Evolutionary conservation across 2,888 invertebrate species (phyloP).

Genomic region (Luperina nickerlii): DNA sequence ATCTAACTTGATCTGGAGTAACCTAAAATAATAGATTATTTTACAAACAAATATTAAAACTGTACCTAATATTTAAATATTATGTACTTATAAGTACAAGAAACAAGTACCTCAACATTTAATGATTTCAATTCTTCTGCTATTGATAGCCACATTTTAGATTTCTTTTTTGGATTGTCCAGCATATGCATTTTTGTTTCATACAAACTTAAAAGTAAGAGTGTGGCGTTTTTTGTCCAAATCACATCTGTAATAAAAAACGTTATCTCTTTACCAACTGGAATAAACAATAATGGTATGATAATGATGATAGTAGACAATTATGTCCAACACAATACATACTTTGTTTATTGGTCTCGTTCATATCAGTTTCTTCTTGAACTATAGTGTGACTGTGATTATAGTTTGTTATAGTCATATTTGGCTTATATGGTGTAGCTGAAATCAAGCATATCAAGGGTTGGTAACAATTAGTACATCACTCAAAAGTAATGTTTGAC

Average conservation of each 20-base stretch:
- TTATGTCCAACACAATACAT: constrained; percentile 53
- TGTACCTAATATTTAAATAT: not conserved
- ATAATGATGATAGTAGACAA: not conserved
- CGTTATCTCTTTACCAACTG: not conserved
- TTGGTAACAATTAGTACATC: not conserved
- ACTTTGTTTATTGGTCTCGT: constrained; percentile 81
- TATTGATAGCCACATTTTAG: constrained; percentile 83
- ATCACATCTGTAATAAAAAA: constrained; percentile 73
- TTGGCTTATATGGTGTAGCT: constrained; percentile 76
- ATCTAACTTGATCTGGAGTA: constrained; percentile 82
- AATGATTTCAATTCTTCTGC: constrained; percentile 80
- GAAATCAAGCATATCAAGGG: constrained; percentile 41
- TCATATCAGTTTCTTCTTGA: constrained; percentile 76
- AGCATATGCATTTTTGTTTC: constrained; percentile 82
- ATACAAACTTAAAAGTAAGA: constrained; percentile 80
- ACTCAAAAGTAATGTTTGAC: not conserved
- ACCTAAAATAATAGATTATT: constrained; percentile 68
- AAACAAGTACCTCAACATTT: constrained; percentile 70
- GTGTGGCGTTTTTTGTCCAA: constrained; percentile 81
- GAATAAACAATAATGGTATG: not conserved
- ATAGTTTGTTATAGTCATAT: constrained; percentile 72
- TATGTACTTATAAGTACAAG: not conserved
- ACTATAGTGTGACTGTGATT: constrained; percentile 68
- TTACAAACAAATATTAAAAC: not conserved
- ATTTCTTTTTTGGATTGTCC: constrained; percentile 84